Percentiles rank a stretch among this genome's conserved stretches.
Evolutionary conservation across 2,797 vertebrate genomes (phyloP).

Genomic region (Falco biarmicus): DNA sequence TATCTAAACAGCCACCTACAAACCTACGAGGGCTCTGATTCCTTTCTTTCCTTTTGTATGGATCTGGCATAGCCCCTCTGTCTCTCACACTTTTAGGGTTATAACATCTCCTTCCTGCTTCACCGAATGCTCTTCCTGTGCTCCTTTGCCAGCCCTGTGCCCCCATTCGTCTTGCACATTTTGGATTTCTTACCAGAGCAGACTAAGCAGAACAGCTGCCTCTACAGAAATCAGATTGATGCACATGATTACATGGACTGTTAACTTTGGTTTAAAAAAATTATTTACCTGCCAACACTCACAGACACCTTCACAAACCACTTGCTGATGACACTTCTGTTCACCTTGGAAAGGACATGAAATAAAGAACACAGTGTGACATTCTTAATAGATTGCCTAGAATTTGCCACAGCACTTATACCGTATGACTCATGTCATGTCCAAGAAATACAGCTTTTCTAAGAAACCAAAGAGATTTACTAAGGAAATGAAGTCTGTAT

Average conservation of each 20-base stretch:
- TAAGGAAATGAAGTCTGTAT: neutral
- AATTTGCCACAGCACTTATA: neutral
- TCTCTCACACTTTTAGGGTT: neutral
- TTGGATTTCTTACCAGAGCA: neutral
- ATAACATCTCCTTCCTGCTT: neutral
- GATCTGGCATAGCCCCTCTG: neutral
- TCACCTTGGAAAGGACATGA: conserved; percentile 47
- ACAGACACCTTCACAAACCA: conserved; percentile 41
- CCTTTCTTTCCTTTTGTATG: neutral
- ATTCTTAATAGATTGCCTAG: neutral
- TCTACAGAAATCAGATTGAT: conserved; percentile 35
- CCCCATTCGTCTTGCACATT: neutral
- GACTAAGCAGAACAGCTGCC: neutral
- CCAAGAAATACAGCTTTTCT: neutral
- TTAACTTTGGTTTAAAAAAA: conserved; percentile 57
- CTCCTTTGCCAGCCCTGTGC: neutral
- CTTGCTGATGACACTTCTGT: conserved; percentile 11
- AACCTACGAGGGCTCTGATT: neutral
- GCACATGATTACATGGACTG: conserved; percentile 52
- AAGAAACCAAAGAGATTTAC: neutral
- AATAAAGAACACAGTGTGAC: neutral
- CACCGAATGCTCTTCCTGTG: neutral
- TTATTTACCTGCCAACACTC: conserved; percentile 53
- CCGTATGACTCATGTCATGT: neutral
- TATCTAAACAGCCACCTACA: neutral